phyloP scores from a whole-genome alignment of 2,113 vertebrate species.

The Poeciliopsis occidentalis region DNA sequence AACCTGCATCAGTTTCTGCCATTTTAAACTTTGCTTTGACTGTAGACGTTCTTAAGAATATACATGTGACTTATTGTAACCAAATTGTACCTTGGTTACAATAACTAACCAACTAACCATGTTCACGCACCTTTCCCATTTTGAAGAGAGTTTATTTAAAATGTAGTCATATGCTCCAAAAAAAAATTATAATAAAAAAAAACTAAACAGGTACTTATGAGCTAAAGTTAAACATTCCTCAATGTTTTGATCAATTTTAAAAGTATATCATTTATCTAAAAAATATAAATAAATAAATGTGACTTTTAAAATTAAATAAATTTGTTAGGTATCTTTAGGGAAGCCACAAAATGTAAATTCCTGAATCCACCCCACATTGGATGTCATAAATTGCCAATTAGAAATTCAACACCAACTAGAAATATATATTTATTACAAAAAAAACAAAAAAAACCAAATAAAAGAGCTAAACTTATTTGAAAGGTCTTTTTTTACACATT shows the following conservation, averaged over 20 bases:
- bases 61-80: too few species aligned
- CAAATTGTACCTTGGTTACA: neutral
- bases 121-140: neutral
- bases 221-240: neutral
- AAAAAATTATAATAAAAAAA: neutral
- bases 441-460: neutral
- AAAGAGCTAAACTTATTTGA: neutral
- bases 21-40: neutral
- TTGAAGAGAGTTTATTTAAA: neutral
- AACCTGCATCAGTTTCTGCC: neutral
- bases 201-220: neutral
- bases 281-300: neutral
- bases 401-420: too few species aligned
- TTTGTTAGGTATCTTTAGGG: neutral
- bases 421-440: neutral
- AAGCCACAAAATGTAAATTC: neutral
- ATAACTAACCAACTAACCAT: neutral
- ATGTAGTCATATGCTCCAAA: neutral
- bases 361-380: too few species aligned
- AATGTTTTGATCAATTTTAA: neutral
- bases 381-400: too few species aligned
- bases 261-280: neutral
- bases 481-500: neutral
- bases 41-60: neutral
- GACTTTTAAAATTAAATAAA: neutral